These are phyloP conservation scores for Hippoglossus stenolepis DNA, from an alignment of 2,113 vertebrate genomes.

Conservation along the genomic window DNA sequence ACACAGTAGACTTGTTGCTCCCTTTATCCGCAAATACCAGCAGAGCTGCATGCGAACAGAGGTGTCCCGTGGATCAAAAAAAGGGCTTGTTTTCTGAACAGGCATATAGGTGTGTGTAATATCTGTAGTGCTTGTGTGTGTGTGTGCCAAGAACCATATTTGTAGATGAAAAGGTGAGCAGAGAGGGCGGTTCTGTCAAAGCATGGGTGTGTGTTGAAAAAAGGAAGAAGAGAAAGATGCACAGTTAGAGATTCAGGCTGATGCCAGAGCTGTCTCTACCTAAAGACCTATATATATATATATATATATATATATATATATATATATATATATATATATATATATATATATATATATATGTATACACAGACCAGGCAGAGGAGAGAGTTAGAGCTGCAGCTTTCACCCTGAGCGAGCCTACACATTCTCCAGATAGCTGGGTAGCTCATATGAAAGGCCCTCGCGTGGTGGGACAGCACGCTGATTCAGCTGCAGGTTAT, in stretches of 20 bases:
- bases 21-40: constrained; percentile 17
- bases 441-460: constrained; percentile 63
- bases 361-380: not conserved
- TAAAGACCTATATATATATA: not conserved
- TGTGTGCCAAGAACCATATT: constrained; percentile 11
- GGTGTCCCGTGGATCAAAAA: not conserved
- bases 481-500: constrained; percentile 85
- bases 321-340: not conserved
- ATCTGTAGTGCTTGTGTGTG: not conserved
- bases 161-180: constrained; percentile 5
- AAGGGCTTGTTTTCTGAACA: not conserved
- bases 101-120: constrained; percentile 18
- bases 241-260: not conserved
- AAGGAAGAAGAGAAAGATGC: not conserved
- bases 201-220: constrained; percentile 4
- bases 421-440: constrained; percentile 66
- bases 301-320: not conserved
- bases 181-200: constrained; percentile 6
- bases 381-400: not conserved
- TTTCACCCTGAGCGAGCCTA: constrained; percentile 30
- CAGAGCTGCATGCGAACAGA: not conserved
- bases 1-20: constrained; percentile 26
- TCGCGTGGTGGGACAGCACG: constrained; percentile 74
- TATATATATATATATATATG: not conserved
- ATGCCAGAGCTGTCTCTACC: not conserved